These are phyloP conservation scores for Steinernema hermaphroditum DNA, from an alignment of 2,888 invertebrate species.

Conservation along the genomic window DNA sequence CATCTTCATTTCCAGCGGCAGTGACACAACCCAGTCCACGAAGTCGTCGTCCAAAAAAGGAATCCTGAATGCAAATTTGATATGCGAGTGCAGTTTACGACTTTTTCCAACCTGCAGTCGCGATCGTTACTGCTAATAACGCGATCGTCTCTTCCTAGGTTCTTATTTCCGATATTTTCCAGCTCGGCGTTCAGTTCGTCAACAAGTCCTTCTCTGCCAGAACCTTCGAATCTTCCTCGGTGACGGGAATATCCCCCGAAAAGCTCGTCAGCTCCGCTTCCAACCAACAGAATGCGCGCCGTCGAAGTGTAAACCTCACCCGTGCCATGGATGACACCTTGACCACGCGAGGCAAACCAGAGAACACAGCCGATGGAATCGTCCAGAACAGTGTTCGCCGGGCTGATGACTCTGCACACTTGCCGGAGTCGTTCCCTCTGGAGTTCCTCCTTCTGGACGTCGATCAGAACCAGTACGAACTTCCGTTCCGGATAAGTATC, in stretches of 20 bases:
- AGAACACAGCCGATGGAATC: constrained; percentile 87
- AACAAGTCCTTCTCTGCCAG: constrained; percentile 33
- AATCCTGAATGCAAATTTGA: too few species aligned
- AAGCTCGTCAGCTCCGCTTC: constrained; percentile 95
- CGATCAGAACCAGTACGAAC: constrained; percentile 68
- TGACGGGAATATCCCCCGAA: constrained; percentile 92
- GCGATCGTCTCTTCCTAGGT: constrained; percentile 88
- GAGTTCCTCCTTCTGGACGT: constrained; percentile 57
- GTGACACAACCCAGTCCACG: constrained; percentile 69
- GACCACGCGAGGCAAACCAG: constrained; percentile 89
- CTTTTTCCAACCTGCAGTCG: constrained; percentile 22
- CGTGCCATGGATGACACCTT: constrained; percentile 67
- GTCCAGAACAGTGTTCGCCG: constrained; percentile 84
- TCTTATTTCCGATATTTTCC: constrained; percentile 82
- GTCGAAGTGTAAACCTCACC: background rate
- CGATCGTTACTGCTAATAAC: constrained; percentile 72
- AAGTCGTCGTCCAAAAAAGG: constrained; percentile 74
- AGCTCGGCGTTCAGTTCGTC: constrained; percentile 77
- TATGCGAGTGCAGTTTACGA: too few species aligned
- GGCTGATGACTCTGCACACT: constrained; percentile 67
- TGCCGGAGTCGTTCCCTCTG: constrained; percentile 36
- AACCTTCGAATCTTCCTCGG: constrained; percentile 73
- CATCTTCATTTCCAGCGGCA: constrained; percentile 70
- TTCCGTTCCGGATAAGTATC: constrained; percentile 75
- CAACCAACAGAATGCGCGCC: constrained; percentile 73